phyloP scores from a whole-genome alignment of 2,888 invertebrate genomes.

The Harpalus rufipes region DNA sequence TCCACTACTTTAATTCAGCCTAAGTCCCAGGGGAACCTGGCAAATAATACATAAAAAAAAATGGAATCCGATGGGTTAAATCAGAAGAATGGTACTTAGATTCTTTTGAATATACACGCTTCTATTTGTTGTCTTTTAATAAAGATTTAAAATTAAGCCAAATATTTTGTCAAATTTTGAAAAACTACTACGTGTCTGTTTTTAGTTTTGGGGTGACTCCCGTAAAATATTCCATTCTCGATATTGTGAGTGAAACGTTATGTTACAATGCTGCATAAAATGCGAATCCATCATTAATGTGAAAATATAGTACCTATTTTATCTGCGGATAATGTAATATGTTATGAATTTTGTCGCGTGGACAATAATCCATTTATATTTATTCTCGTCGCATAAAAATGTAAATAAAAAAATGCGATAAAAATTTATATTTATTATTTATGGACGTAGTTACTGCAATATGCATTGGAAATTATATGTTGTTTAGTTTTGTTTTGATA shows the following conservation, averaged over 20 bases:
- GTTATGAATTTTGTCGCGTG: constrained; percentile 44
- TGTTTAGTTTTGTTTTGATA: constrained; percentile 53
- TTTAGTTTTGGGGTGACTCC: too few species aligned
- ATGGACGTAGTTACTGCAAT: constrained; percentile 55
- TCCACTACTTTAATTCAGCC: too few species aligned
- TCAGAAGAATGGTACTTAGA: too few species aligned
- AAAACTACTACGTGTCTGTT: too few species aligned
- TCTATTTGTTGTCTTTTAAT: too few species aligned
- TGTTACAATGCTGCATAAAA: constrained; percentile 10
- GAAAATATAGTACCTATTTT: constrained; percentile 16
- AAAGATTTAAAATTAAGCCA: too few species aligned
- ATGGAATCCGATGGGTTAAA: too few species aligned
- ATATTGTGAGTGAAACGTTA: neutral
- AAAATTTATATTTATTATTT: constrained; percentile 59
- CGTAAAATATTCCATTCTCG: neutral
- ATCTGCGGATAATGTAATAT: constrained; percentile 36
- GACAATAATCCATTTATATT: constrained; percentile 50
- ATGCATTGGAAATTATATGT: constrained; percentile 59
- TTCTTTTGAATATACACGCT: too few species aligned
- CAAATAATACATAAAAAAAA: too few species aligned
- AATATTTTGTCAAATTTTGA: too few species aligned
- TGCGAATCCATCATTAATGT: constrained; percentile 35
- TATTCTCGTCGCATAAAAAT: constrained; percentile 52
- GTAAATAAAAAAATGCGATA: constrained; percentile 57
- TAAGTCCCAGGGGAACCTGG: too few species aligned